Percentiles rank a stretch among this genome's conserved stretches.
Evolutionary conservation across 1,140 invertebrate genomes (phyloP).

Genomic region (Agrypnia vestita): DNA sequence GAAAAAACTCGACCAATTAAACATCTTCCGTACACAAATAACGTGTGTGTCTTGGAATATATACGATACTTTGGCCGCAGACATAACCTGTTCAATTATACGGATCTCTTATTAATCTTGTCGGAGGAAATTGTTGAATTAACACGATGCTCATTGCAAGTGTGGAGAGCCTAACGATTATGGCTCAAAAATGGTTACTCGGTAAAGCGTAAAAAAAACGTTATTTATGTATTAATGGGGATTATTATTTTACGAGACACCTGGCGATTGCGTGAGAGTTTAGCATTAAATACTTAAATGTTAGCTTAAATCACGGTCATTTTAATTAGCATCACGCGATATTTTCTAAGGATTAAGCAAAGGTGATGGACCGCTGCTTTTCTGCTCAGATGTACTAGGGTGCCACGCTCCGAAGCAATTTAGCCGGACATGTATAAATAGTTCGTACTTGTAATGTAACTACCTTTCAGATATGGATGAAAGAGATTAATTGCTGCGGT

Average conservation of each 20-base stretch:
- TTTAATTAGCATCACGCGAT: conserved; percentile 18
- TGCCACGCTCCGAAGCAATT: no score
- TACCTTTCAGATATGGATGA: no score
- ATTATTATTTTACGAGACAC: conserved; percentile 24
- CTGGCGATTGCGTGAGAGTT: conserved; percentile 19
- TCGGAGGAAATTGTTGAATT: neutral
- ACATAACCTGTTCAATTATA: conserved; percentile 33
- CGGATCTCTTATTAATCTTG: conserved; percentile 19
- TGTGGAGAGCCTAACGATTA: neutral
- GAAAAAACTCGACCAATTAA: conserved; percentile 40
- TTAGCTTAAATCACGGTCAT: conserved; percentile 9
- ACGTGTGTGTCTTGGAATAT: neutral
- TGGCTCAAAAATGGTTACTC: conserved; percentile 2
- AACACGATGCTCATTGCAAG: neutral
- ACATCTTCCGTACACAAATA: conserved; percentile 7
- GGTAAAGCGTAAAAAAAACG: conserved; percentile 16
- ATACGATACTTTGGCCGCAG: neutral
- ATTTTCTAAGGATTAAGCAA: neutral
- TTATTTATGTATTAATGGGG: conserved; percentile 10
- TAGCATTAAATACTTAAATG: conserved; percentile 9
- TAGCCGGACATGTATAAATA: no score
- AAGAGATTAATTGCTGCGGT: no score
- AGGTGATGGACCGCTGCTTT: no score
- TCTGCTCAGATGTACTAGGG: no score
- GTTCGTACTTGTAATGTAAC: no score